These are phyloP conservation scores for Eriosoma lanigerum DNA, from an alignment of 1,140 invertebrate genomes.

Conservation along the genomic window DNA sequence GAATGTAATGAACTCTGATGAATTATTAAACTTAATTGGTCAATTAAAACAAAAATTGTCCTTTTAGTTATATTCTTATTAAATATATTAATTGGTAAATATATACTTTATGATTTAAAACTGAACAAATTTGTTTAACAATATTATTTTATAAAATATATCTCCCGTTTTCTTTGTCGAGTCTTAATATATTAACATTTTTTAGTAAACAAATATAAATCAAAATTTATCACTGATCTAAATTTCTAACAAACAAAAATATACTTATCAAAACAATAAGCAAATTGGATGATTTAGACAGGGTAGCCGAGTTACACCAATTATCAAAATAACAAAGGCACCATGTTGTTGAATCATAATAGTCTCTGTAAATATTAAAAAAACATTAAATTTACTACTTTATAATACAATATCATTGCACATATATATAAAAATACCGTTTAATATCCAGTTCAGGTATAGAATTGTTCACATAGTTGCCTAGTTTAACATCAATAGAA, in stretches of 20 bases:
- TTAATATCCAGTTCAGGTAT: constrained; percentile 84
- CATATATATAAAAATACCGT: constrained; percentile 61
- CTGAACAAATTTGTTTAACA: neutral
- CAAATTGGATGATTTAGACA: constrained; percentile 50
- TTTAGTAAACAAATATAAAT: neutral
- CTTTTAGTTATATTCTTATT: neutral
- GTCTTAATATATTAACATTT: neutral
- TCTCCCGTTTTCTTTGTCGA: neutral
- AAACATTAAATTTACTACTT: neutral
- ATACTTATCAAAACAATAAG: constrained; percentile 46
- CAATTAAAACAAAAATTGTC: too few relatives aligned
- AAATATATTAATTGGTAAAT: neutral
- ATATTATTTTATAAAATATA: constrained; percentile 1
- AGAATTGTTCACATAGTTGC: constrained; percentile 83
- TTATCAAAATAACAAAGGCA: constrained; percentile 91
- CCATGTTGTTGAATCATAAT: constrained; percentile 81
- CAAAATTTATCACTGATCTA: neutral
- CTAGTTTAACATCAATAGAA: constrained; percentile 75
- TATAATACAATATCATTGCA: constrained; percentile 1
- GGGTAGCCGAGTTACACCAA: constrained; percentile 70
- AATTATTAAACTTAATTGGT: neutral
- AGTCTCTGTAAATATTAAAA: constrained; percentile 65
- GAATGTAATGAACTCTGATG: neutral
- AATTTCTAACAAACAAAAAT: constrained; percentile 37
- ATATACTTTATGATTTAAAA: neutral